Evolutionary conservation across 2,113 vertebrate genomes (phyloP).

Genomic region (Sinocyclocheilus rhinocerous): DNA sequence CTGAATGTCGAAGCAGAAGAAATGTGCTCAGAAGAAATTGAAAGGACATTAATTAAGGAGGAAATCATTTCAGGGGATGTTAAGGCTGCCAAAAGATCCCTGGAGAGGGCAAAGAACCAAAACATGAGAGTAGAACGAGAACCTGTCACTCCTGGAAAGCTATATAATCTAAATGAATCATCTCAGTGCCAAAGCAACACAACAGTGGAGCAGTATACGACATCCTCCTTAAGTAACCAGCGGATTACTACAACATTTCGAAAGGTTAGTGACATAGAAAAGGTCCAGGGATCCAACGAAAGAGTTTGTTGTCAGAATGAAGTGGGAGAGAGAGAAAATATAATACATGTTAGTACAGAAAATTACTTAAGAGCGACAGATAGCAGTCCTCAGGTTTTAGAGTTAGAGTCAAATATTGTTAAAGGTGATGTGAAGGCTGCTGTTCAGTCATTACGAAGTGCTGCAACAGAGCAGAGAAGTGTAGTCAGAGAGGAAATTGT

Average conservation of each 20-base stretch:
- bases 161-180: slow-evolving; percentile 71
- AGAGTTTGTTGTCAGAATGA: slow-evolving; percentile 67
- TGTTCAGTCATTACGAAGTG: slow-evolving; percentile 78
- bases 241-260: slow-evolving; percentile 71
- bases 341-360: slow-evolving; percentile 71
- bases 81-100: slow-evolving; percentile 83
- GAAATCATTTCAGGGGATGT: slow-evolving; percentile 84
- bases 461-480: slow-evolving; percentile 64
- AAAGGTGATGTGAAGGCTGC: slow-evolving; percentile 89
- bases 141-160: slow-evolving; percentile 74
- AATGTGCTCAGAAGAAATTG: slow-evolving; percentile 65
- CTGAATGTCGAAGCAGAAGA: slow-evolving; percentile 75
- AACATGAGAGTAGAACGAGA: slow-evolving; percentile 84
- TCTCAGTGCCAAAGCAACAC: slow-evolving; percentile 74
- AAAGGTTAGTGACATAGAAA: slow-evolving; percentile 93
- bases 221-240: slow-evolving; percentile 70
- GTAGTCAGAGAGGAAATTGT: slow-evolving; percentile 79
- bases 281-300: slow-evolving; percentile 69
- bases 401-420: slow-evolving; percentile 77
- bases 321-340: slow-evolving; percentile 72
- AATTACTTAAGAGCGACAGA: slow-evolving; percentile 73
- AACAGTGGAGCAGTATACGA: slow-evolving; percentile 70
- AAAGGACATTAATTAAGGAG: slow-evolving; percentile 76
- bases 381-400: slow-evolving; percentile 75
- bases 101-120: slow-evolving; percentile 87